These are phyloP conservation scores for Tenthredo scrophulariae DNA, from an alignment of 2,888 invertebrate genomes.

Conservation along the genomic window DNA sequence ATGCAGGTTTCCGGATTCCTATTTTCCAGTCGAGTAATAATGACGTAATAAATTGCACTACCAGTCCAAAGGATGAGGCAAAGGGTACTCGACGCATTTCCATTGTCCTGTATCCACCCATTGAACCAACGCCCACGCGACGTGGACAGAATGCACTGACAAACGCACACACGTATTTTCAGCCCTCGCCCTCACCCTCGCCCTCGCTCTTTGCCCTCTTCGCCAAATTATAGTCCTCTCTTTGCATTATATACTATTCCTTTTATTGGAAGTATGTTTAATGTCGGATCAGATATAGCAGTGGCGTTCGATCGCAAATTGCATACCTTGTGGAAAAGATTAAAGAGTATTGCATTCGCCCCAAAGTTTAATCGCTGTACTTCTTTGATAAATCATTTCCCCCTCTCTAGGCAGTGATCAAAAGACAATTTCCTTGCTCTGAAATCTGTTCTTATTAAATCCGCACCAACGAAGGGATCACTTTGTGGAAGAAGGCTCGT, in stretches of 20 bases:
- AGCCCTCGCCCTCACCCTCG: background rate
- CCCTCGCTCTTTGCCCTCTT: constrained; percentile 24
- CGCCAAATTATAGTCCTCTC: constrained; percentile 30
- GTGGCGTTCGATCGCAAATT: constrained; percentile 13
- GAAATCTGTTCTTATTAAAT: background rate
- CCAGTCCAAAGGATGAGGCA: constrained; percentile 7
- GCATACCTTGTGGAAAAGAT: constrained; percentile 6
- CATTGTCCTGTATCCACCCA: constrained; percentile 44
- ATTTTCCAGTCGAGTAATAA: constrained; percentile 48
- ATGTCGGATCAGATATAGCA: background rate
- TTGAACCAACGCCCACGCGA: constrained; percentile 44
- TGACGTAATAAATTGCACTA: constrained; percentile 51
- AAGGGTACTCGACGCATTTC: constrained; percentile 34
- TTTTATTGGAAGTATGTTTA: constrained; percentile 15
- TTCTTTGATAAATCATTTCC: background rate
- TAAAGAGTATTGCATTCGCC: constrained; percentile 26
- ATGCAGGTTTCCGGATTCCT: constrained; percentile 45
- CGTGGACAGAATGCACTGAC: constrained; percentile 29
- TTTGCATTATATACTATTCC: constrained; percentile 41
- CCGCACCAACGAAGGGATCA: background rate
- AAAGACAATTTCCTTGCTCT: background rate
- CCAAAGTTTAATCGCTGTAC: constrained; percentile 1
- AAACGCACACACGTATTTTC: constrained; percentile 30
- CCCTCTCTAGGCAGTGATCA: background rate
- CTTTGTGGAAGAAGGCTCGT: background rate